Evolutionary conservation across 1,140 invertebrate genomes (phyloP).

Genomic region (Scaptomyza montana): DNA sequence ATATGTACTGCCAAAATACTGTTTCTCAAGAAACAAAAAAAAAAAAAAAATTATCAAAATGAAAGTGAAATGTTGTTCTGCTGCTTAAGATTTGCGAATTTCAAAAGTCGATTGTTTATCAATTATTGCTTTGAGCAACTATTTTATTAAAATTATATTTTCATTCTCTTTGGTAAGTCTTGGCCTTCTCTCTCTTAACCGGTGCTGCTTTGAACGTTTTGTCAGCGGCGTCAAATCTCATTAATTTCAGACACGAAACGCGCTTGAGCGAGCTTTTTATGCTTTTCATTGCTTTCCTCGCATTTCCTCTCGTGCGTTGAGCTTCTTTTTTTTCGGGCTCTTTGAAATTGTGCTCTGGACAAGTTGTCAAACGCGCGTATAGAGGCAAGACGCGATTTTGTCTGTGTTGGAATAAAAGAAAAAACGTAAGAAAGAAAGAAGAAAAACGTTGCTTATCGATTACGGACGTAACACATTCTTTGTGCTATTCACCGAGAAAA

Average conservation of each 20-base stretch:
- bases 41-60: no score
- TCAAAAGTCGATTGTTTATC: slow-evolving; percentile 4
- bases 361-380: slow-evolving; percentile 71
- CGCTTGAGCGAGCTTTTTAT: slow-evolving; percentile 77
- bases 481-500: slow-evolving; percentile 38
- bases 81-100: not conserved
- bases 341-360: slow-evolving; percentile 57
- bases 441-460: slow-evolving; percentile 79
- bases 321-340: slow-evolving; percentile 46
- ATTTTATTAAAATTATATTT: not conserved
- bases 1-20: slow-evolving; percentile 8
- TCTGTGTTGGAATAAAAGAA: slow-evolving; percentile 23
- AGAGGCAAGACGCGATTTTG: slow-evolving; percentile 68
- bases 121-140: slow-evolving; percentile 1
- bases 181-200: slow-evolving; percentile 35
- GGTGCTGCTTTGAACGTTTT: slow-evolving; percentile 43
- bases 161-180: slow-evolving; percentile 6
- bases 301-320: slow-evolving; percentile 40
- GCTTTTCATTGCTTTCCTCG: slow-evolving; percentile 14
- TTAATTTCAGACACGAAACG: slow-evolving; percentile 64
- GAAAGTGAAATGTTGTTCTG: not conserved
- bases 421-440: not conserved
- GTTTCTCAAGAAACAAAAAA: slow-evolving; percentile 12
- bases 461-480: slow-evolving; percentile 72
- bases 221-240: slow-evolving; percentile 67